phyloP scores from a whole-genome alignment of 2,888 invertebrate species.

The Sarcophaga caerulescens region DNA sequence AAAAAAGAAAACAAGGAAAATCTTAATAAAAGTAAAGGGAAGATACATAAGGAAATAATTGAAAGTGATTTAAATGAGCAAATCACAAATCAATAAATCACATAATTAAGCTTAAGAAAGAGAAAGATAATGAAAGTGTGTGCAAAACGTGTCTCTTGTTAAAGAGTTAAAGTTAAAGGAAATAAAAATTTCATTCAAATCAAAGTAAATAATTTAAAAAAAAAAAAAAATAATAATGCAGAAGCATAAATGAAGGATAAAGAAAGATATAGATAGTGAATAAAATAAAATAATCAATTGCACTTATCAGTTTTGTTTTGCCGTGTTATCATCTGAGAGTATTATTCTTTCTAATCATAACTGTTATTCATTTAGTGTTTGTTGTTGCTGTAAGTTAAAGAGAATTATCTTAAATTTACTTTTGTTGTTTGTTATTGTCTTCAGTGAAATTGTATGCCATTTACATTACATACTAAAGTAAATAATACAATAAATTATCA shows the following conservation, averaged over 20 bases:
- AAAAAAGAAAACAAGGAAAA: background rate
- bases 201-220: background rate
- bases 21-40: background rate
- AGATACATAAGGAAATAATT: background rate
- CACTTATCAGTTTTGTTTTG: slow-evolving; percentile 20
- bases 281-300: background rate
- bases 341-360: slow-evolving; percentile 18
- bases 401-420: slow-evolving; percentile 34
- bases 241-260: background rate
- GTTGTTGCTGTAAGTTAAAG: slow-evolving; percentile 32
- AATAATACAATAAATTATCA: background rate
- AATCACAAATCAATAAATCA: background rate
- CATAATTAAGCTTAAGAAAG: background rate
- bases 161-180: background rate
- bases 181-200: background rate
- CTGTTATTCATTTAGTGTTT: background rate
- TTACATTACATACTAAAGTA: background rate
- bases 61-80: background rate
- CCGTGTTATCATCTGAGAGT: slow-evolving; percentile 34
- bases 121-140: background rate
- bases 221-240: background rate
- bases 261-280: background rate
- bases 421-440: slow-evolving; percentile 39
- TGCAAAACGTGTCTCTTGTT: too few species aligned
- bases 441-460: slow-evolving; percentile 14